Base-by-base conservation (phyloP, 1,140 invertebrate species). In the Monomorium pharaonis region DNA sequence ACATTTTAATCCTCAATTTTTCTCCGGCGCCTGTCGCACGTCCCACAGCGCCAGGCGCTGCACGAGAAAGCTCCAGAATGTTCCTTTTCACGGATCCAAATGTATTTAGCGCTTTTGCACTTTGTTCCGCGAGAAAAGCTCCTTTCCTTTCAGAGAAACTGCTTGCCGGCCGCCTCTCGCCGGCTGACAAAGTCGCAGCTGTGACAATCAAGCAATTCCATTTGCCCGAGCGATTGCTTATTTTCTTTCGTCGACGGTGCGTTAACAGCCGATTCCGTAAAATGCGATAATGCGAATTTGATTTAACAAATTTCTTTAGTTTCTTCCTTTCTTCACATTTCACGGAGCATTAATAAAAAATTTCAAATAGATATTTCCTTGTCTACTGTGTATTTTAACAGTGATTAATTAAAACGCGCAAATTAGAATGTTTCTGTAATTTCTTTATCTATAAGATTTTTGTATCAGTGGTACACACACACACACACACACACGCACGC, bases 201-300 rank as follows among this genome's bases (percentile, higher is more conserved):
- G 62, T 76, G 60, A 80, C 65, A 86, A 88, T 80, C 75, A 86
- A 74, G 86, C 84, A 88, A 88, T 88, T 86, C 86, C 86, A 88
- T 88, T 88, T 88, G 84, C 85, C 63, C 81, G 62, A 77, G 86
- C 86, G 60, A 88, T 85, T 88, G 86, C 86, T 88, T 88, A 88
- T 88, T 88, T 88, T 88, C 86, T 74, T 51, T 65, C 49, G 54
- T 18, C 76, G 51, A 24, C 76, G 63, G 84, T 81, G 77, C 84
- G 81, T 84, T 77, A 83, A 83, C 78, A 44, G 78, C 78, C 51
- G 67, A 83, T 83, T 83, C 67, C 49, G 67, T 83, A 83, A 74
- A 83, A 83, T 83, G 42, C 67, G 78, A 83, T 83, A 83, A 83
- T 74, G 49, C 62, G 51, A 85, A 85, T 60, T 69, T 47, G 44